Percentiles rank a stretch among this genome's conserved stretches.
These are phyloP conservation scores for Apteryx owenii DNA, from an alignment of 2,113 vertebrate species.

Conservation along the genomic window DNA sequence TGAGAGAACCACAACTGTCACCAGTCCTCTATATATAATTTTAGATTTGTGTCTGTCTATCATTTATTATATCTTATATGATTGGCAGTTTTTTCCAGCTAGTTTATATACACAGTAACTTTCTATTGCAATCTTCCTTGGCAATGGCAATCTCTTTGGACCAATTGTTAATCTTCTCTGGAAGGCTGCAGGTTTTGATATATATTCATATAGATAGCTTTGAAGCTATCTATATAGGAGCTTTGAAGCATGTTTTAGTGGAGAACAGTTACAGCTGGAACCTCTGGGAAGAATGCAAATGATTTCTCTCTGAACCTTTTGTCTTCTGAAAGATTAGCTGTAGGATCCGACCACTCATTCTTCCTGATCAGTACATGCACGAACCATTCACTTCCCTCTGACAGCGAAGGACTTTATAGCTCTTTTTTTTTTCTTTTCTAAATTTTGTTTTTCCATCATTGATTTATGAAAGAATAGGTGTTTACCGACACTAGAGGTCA, in stretches of 20 bases:
- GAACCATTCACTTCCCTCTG: neutral
- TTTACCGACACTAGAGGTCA: conserved; percentile 58
- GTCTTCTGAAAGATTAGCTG: neutral
- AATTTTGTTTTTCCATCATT: neutral
- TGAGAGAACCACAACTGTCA: neutral
- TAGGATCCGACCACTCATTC: neutral
- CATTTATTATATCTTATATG: neutral
- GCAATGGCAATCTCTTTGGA: neutral
- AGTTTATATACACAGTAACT: neutral
- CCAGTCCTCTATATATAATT: neutral
- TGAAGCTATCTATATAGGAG: too few species aligned
- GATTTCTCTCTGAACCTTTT: neutral
- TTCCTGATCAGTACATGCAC: neutral
- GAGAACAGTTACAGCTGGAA: neutral
- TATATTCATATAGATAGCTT: neutral
- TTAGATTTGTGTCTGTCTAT: neutral
- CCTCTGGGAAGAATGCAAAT: neutral
- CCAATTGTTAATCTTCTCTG: neutral
- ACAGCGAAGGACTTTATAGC: neutral
- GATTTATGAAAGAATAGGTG: neutral
- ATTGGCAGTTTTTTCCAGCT: neutral
- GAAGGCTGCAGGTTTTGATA: neutral
- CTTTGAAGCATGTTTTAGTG: neutral
- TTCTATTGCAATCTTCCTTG: neutral
- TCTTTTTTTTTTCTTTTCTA: neutral